Conservation (phyloP, 2,888 invertebrate species). For the Rhingia rostrata region DNA sequence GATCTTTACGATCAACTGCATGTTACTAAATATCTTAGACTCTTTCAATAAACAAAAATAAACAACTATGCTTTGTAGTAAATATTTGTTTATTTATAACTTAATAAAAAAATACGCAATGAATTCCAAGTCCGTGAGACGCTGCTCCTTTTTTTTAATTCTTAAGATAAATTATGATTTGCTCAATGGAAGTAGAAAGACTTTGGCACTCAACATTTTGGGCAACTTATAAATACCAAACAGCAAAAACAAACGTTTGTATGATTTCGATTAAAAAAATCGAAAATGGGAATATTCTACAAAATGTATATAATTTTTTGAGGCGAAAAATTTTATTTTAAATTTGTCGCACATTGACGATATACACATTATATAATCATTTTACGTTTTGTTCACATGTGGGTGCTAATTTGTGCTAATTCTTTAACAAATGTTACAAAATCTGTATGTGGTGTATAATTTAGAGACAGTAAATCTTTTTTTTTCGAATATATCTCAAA, state of each 20-base stretch:
- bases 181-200: not conserved
- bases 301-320: constrained; percentile 17
- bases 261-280: not conserved
- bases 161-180: not conserved
- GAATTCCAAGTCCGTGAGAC: no score
- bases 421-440: constrained; percentile 2
- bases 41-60: constrained; percentile 58
- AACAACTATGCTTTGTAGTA: constrained; percentile 17
- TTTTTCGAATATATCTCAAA: not conserved
- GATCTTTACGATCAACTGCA: constrained; percentile 51
- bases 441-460: not conserved
- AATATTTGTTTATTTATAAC: constrained; percentile 4
- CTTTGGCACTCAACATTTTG: constrained; percentile 25
- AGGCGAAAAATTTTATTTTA: not conserved
- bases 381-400: constrained; percentile 7
- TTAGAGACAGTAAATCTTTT: not conserved
- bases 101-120: no score
- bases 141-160: no score
- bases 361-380: constrained; percentile 9
- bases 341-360: constrained; percentile 4
- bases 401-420: constrained; percentile 31
- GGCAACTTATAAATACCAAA: constrained; percentile 17
- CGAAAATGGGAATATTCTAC: constrained; percentile 6
- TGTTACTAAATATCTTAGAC: constrained; percentile 58
- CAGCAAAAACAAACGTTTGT: not conserved